Percentiles rank a stretch among this genome's conserved stretches.
phyloP scores from a whole-genome alignment of 1,140 invertebrate species.

The Neuroterus valhalla region DNA sequence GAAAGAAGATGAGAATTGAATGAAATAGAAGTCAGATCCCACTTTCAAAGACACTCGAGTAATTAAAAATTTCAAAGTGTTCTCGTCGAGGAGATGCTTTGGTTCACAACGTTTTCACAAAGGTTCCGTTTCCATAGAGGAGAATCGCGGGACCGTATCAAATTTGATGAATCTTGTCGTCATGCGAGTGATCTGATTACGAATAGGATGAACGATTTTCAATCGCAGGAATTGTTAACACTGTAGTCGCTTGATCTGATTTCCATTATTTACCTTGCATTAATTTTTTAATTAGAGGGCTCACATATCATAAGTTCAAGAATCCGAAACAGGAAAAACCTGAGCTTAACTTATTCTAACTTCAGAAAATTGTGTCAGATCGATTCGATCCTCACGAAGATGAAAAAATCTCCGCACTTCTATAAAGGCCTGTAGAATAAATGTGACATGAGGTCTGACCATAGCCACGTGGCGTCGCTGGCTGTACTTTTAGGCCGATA shows the following conservation, averaged over 20 bases:
- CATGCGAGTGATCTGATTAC: conserved; percentile 42
- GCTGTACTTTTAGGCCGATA: too few species aligned
- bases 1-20: conserved; percentile 51
- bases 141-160: conserved; percentile 55
- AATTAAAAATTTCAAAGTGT: conserved; percentile 57
- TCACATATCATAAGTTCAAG: background rate
- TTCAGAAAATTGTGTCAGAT: too few species aligned
- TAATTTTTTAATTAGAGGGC: background rate
- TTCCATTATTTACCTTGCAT: background rate
- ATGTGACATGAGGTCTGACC: too few species aligned
- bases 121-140: conserved; percentile 47
- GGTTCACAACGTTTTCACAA: conserved; percentile 50
- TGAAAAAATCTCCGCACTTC: too few species aligned
- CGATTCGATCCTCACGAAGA: too few species aligned
- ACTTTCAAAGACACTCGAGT: conserved; percentile 49
- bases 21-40: conserved; percentile 40
- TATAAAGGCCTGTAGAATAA: too few species aligned
- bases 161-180: conserved; percentile 67
- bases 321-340: too few species aligned
- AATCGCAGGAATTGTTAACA: conserved; percentile 27
- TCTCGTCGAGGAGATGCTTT: conserved; percentile 47
- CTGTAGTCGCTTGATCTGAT: background rate
- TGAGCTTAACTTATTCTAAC: too few species aligned
- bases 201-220: conserved; percentile 48
- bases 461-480: too few species aligned